Conservation (phyloP, 2,113 vertebrate species). For the Condylura cristata region DNA sequence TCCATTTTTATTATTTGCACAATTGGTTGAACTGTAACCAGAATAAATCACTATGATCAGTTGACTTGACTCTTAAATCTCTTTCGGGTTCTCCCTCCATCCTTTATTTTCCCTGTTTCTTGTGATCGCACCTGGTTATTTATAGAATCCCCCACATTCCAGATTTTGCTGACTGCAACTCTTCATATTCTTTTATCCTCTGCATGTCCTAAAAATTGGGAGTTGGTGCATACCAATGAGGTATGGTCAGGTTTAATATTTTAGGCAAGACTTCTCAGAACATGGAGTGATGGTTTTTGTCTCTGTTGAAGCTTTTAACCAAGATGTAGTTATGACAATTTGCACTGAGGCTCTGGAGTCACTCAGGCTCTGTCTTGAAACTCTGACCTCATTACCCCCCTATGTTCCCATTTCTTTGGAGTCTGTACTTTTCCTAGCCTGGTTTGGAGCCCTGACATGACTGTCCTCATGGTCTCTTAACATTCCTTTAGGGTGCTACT, state of each 20-base stretch:
- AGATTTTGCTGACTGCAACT: not conserved
- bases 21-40: not conserved
- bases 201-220: not conserved
- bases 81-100: not conserved
- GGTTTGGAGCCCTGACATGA: not conserved
- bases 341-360: not conserved
- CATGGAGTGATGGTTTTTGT: not conserved
- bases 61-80: not conserved
- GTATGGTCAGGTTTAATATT: not conserved
- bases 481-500: not conserved
- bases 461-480: not conserved
- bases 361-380: not conserved
- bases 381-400: not conserved
- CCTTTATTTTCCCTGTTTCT: not conserved
- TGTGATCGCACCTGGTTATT: not conserved
- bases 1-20: not conserved
- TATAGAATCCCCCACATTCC: not conserved
- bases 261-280: not conserved
- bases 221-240: not conserved
- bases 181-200: not conserved
- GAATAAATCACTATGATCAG: not conserved
- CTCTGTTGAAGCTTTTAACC: not conserved
- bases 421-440: not conserved
- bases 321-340: not conserved
- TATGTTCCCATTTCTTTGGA: not conserved